Conservation (phyloP, 2,797 vertebrate genomes). For the Acipenser transmontanus region DNA sequence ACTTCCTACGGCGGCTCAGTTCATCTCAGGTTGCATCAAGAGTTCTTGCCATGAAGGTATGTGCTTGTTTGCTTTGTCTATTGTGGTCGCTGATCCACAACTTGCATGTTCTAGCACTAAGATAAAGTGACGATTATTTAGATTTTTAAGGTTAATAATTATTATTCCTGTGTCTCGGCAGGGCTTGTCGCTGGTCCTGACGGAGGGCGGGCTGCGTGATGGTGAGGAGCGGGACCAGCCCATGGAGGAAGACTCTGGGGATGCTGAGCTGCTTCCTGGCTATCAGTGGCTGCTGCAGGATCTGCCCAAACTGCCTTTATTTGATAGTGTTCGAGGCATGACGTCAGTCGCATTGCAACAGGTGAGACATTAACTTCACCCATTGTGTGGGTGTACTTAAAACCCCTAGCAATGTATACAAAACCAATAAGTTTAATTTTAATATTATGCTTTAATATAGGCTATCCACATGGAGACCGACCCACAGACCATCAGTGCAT, state of each 20-base stretch:
- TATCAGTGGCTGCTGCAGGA: slow-evolving; percentile 94
- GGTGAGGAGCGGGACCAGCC: slow-evolving; percentile 85
- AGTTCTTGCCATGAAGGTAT: slow-evolving; percentile 93
- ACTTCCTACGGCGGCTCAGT: slow-evolving; percentile 90
- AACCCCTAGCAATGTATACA: too few relatives aligned
- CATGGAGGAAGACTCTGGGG: slow-evolving; percentile 82
- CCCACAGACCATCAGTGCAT: slow-evolving; percentile 92
- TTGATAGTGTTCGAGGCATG: slow-evolving; percentile 81
- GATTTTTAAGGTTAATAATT: too few relatives aligned
- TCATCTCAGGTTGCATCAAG: slow-evolving; percentile 92
- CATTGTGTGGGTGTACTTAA: too few relatives aligned
- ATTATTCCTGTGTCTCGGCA: slow-evolving; percentile 29
- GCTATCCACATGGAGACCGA: slow-evolving; percentile 97
- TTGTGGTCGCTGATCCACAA: too few relatives aligned
- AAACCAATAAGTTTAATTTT: too few relatives aligned
- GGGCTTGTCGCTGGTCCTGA: slow-evolving; percentile 91
- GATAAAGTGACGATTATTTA: too few relatives aligned
- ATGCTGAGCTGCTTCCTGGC: slow-evolving; percentile 72
- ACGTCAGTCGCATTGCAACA: slow-evolving; percentile 88
- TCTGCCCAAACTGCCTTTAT: slow-evolving; percentile 84
- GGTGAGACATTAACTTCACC: slow-evolving; percentile 48
- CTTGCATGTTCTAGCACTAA: too few relatives aligned
- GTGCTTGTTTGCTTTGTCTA: too few relatives aligned
- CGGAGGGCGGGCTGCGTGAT: slow-evolving; percentile 78
- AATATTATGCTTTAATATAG: slow-evolving; percentile 42